Percentiles rank a stretch among this genome's conserved stretches.
Evolutionary conservation across 2,888 invertebrate species (phyloP).

Genomic region (Tetheella fluctuosa): DNA sequence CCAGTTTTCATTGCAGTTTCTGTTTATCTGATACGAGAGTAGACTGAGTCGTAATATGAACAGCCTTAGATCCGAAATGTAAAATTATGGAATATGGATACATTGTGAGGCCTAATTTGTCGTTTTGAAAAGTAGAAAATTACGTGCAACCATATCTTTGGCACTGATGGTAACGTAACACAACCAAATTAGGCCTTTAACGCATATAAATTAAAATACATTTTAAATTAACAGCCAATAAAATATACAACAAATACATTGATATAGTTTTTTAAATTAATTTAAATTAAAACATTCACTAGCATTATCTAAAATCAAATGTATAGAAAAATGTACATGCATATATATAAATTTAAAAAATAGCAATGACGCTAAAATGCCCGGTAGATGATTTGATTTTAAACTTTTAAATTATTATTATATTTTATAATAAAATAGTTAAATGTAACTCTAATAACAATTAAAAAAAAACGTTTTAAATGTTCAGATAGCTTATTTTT

Average conservation of each 20-base stretch:
- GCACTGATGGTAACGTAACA: conserved; percentile 63
- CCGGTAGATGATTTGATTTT: background rate
- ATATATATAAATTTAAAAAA: background rate
- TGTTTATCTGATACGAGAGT: conserved; percentile 20
- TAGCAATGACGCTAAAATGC: background rate
- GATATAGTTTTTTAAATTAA: conserved; percentile 22
- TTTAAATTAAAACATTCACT: conserved; percentile 27
- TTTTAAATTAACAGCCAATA: conserved; percentile 37
- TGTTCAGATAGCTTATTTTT: background rate
- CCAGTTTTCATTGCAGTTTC: conserved; percentile 7
- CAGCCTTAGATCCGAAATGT: conserved; percentile 19
- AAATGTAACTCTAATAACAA: background rate
- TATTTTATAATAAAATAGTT: too few relatives aligned
- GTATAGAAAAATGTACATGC: background rate
- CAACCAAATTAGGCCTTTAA: conserved; percentile 49
- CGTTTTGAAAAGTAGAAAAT: conserved; percentile 21
- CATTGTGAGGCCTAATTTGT: conserved; percentile 22
- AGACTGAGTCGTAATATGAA: conserved; percentile 21
- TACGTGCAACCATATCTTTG: conserved; percentile 50
- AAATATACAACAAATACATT: conserved; percentile 22
- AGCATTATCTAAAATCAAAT: conserved; percentile 24
- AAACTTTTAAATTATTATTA: too few relatives aligned
- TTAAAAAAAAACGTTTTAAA: background rate
- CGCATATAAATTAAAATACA: conserved; percentile 22
- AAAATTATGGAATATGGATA: conserved; percentile 15